A percentile compares a stretch with the other conserved stretches of the same genome.
These are phyloP conservation scores for Drosophila nebulosa DNA, from an alignment of 1,140 invertebrate species.

Conservation along the genomic window DNA sequence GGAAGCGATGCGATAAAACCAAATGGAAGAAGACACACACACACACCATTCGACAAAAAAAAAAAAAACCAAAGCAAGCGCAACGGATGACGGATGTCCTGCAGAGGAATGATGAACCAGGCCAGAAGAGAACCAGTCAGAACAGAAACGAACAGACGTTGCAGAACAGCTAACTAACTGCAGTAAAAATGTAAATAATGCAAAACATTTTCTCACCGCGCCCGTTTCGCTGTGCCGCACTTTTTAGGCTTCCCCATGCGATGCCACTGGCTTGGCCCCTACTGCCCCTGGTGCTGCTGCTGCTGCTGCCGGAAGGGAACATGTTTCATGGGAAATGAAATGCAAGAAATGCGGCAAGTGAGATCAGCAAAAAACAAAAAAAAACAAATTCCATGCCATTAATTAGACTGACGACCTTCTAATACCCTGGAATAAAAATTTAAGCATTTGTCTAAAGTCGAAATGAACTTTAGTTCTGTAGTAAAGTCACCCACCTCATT, in stretches of 20 bases:
- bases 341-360: slow-evolving; percentile 52
- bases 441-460: too few species aligned
- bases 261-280: neutral
- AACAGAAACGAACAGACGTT: slow-evolving; percentile 11
- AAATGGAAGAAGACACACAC: slow-evolving; percentile 26
- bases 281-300: neutral
- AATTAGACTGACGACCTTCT: neutral
- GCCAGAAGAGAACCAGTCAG: slow-evolving; percentile 30
- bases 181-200: slow-evolving; percentile 74
- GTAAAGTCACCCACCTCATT: too few species aligned
- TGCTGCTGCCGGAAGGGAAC: slow-evolving; percentile 20
- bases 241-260: slow-evolving; percentile 65
- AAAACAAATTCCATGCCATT: slow-evolving; percentile 14
- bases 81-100: slow-evolving; percentile 73
- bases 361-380: slow-evolving; percentile 22
- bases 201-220: slow-evolving; percentile 74
- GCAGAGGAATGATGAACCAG: slow-evolving; percentile 40
- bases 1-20: slow-evolving; percentile 74
- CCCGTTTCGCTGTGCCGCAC: slow-evolving; percentile 66
- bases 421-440: neutral
- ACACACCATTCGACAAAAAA: neutral
- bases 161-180: slow-evolving; percentile 33
- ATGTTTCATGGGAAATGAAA: slow-evolving; percentile 71
- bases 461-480: too few species aligned
- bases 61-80: slow-evolving; percentile 62